Evolutionary conservation across 2,113 vertebrate genomes (phyloP).

Genomic region (Onychostoma macrolepis): DNA sequence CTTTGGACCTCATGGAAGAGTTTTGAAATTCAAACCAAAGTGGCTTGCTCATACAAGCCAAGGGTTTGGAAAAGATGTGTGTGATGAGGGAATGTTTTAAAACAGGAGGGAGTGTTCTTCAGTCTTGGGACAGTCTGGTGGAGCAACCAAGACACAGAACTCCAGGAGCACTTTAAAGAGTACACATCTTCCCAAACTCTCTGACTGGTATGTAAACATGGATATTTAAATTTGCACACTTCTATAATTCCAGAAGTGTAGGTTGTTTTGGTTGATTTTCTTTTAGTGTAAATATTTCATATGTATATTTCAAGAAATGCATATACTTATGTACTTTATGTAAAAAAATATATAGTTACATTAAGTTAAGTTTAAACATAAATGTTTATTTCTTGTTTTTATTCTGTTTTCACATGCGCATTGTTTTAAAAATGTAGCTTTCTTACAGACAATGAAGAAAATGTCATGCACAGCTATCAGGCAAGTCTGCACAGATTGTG

Average conservation of each 20-base stretch:
- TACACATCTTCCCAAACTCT: conserved; percentile 11
- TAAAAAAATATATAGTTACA: background rate
- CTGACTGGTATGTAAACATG: conserved; percentile 34
- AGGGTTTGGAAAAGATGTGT: conserved; percentile 42
- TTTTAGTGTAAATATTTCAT: background rate
- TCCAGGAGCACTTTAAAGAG: conserved; percentile 16
- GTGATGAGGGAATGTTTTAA: conserved; percentile 38
- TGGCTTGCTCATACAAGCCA: conserved; percentile 34
- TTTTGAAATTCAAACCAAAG: conserved; percentile 11
- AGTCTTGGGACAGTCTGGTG: conserved; percentile 12
- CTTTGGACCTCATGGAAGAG: conserved; percentile 17
- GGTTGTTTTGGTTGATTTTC: background rate
- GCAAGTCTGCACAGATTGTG: background rate
- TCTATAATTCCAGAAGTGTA: background rate
- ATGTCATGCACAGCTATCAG: conserved; percentile 2
- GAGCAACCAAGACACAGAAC: conserved; percentile 2
- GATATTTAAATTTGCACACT: background rate
- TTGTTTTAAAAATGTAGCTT: conserved; percentile 1
- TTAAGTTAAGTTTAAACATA: background rate
- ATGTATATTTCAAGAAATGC: background rate
- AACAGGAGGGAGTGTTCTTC: conserved; percentile 45
- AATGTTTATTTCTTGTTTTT: background rate
- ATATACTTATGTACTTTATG: background rate
- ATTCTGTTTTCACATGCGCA: background rate
- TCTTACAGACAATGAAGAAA: background rate